Evolutionary conservation across 2,797 vertebrate genomes (phyloP), one percentile per base, ranked within the genome.

Genomic region (Melanotaenia parkinsoni): DNA sequence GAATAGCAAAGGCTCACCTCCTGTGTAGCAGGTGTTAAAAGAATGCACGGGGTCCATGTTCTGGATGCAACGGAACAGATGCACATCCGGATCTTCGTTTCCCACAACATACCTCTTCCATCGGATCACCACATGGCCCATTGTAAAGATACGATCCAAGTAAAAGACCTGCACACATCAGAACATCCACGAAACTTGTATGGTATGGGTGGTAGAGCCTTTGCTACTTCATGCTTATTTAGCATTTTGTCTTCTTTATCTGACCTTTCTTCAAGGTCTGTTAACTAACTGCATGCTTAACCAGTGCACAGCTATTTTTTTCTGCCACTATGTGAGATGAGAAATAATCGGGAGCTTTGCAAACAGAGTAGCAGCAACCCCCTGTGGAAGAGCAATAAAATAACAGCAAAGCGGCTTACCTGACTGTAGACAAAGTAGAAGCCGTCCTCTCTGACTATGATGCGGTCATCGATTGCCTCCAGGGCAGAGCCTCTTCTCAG

Each of bases 391-490:
- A 47, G 68, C 1, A 0, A 5, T 58, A 45, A n/a, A 74, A 76
- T 4, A 62, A 51, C 69, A 77, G 28, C 28, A 59, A 24, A 20
- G 2, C 2, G 53, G 70, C 79, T 73, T 65, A 98, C 98, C 97
- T 99, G 97, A 45, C 98, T 96, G 82, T 99, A 99, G 79, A 99
- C 96, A 59, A 97, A 98, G 94, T 96, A 99, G 93, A 95, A 97
- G 63, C 98, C 98, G 0, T 95, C 95, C 91, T 98, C 96, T 83
- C 91, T 95, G 79, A 98, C 95, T 28, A 96, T 47, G 43, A 99
- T 98, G 83, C 91, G 94, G 88, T 98, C 96, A 61, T 93, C 89
- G 18, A 93, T 93, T 16, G 93, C 90, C 77, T 96, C 95, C 63
- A 99, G 86, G 77, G 97, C 96, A 3, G 88, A 90, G 79, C 98